Evolutionary conservation across 2,113 vertebrate genomes (phyloP), one percentile per base, ranked within the genome.

Genomic region (Triplophysa rosa): DNA sequence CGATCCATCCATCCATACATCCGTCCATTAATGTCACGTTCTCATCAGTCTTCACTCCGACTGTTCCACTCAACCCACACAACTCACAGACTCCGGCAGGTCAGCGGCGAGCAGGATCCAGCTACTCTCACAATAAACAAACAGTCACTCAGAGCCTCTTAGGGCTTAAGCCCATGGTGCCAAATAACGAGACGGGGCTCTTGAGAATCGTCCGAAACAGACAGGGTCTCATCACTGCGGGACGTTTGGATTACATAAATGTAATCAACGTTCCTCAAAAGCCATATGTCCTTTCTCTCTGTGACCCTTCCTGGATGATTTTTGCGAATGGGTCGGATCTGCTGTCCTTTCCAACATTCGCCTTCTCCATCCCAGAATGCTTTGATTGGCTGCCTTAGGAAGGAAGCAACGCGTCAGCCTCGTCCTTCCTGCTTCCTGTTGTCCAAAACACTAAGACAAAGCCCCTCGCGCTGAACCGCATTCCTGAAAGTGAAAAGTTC

Each of bases 371-470:
- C 74, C 84, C 47, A 17, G 17, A 63, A 67, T 83, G 81, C 89
- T 91, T 90, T 93, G 90, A 93, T 91, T 91, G 91, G 91, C 89
- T 87, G 86, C 79, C 78, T 67, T 84, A 88, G 90, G 90, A 93
- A 93, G 92, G 92, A 93, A 93, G 90, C 77, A 78, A 87, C 86
- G 87, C 83, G 84, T 91, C 89, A 89, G 88, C 82, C 84, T 87
- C 78, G 61, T 64, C 67, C 88, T 92, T 93, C 92, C 92, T 92
- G 92, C 87, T 93, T 93, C 92, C 91, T 93, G 92, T 92, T 93
- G 91, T 91, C 89, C 89, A 85, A 86, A 77, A 90, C 86, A 82
- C 83, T 86, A 84, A 84, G 78, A 74, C 80, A 82, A 85, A 83
- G 75, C 63, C 83, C 40, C 13, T 61, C 23, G 52, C 4, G 67